These are phyloP conservation scores for Luperina testacea DNA, from an alignment of 2,888 invertebrate species.

Conservation along the genomic window DNA sequence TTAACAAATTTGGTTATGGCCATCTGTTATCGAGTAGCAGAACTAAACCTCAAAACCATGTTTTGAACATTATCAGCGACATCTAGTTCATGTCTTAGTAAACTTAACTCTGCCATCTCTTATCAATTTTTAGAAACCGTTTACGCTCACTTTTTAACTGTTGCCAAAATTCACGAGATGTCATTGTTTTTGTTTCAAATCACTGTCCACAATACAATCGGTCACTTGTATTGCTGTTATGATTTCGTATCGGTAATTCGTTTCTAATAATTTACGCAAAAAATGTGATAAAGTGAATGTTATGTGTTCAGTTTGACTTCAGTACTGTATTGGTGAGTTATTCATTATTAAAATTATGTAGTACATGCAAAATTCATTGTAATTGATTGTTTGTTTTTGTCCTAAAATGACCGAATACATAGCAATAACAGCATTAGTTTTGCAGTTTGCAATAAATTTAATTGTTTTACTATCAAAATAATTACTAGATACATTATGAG, in stretches of 20 bases:
- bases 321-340: slow-evolving; percentile 38
- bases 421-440: neutral
- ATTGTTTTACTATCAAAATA: neutral
- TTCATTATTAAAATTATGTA: neutral
- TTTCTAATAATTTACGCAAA: slow-evolving; percentile 29
- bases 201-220: slow-evolving; percentile 24
- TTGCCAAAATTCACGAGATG: slow-evolving; percentile 26
- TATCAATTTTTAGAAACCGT: neutral
- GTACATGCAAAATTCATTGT: neutral
- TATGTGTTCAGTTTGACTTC: neutral
- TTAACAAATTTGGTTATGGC: neutral
- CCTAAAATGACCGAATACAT: neutral
- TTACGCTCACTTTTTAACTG: neutral
- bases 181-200: slow-evolving; percentile 2
- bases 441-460: neutral
- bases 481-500: neutral
- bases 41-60: neutral
- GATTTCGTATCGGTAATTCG: slow-evolving; percentile 49
- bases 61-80: slow-evolving; percentile 14
- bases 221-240: slow-evolving; percentile 49
- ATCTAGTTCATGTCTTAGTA: slow-evolving; percentile 17
- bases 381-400: slow-evolving; percentile 28
- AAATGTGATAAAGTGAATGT: slow-evolving; percentile 23
- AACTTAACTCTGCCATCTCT: slow-evolving; percentile 33
- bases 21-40: slow-evolving; percentile 48